Conservation (phyloP, 1,140 invertebrate genomes). For the Olivierus martensii region DNA sequence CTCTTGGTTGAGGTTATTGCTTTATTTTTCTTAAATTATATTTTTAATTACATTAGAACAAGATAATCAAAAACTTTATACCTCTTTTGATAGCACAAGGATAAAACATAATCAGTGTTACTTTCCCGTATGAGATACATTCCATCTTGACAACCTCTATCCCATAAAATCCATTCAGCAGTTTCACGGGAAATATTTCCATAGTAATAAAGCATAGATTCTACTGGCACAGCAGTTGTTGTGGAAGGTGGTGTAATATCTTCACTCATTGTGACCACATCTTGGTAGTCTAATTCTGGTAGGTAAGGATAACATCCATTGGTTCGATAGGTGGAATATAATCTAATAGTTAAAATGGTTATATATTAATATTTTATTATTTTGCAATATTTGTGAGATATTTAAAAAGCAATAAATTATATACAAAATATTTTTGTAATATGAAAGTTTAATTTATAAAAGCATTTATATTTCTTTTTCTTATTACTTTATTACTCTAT, state of each 20-base stretch:
- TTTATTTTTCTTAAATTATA: too few species aligned
- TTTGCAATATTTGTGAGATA: too few species aligned
- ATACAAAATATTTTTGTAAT: too few species aligned
- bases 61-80: slow-evolving; percentile 20
- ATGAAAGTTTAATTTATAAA: too few species aligned
- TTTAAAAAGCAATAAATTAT: too few species aligned
- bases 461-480: too few species aligned
- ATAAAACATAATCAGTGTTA: slow-evolving; percentile 22
- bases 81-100: slow-evolving; percentile 29
- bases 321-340: slow-evolving; percentile 12
- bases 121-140: slow-evolving; percentile 33
- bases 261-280: slow-evolving; percentile 5
- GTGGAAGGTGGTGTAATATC: neutral
- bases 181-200: slow-evolving; percentile 35
- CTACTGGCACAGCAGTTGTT: slow-evolving; percentile 11
- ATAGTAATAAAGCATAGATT: slow-evolving; percentile 30
- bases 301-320: slow-evolving; percentile 8
- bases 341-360: too few species aligned
- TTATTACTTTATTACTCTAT: too few species aligned
- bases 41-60: neutral
- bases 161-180: slow-evolving; percentile 31
- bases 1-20: too few species aligned
- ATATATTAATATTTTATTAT: too few species aligned
- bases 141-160: slow-evolving; percentile 30
- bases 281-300: slow-evolving; percentile 10